Evolutionary conservation across 2,113 vertebrate genomes (phyloP), one percentile per base, ranked within the genome.

Genomic region (Alces alces): DNA sequence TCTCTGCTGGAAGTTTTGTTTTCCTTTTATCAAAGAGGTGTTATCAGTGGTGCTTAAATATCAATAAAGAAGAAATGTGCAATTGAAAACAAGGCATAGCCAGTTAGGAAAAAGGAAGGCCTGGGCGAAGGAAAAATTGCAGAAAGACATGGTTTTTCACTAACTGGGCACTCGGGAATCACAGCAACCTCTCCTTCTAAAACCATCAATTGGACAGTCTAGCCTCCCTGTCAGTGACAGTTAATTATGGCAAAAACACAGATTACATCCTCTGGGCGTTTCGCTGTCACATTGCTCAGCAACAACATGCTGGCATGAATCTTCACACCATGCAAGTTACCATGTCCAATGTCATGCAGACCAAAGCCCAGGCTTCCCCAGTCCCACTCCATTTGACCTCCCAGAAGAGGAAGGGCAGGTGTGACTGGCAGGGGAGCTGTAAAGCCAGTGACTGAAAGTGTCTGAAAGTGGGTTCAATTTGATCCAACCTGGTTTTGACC

Each of bases 1-100:
- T 64, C 92, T 55, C 33, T 0, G 7, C 45, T 11, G 45, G 70
- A 70, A 89, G 80, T 45, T 83, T 27, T 28, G 27, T 57, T 88
- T 47, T 36, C n/a, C 86, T 57, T 91, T 80, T 45, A 86, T 52
- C 93, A 17, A 43, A 57, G 57, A 89, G 60, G 25, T 27, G 70
- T 33, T 15, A 57, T 39, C 84, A 4, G 82, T 0, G 36, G 36
- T 6, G 91, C 76, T 70, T 23, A n/a, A 27, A 57, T n/a, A 27
- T 23, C 28, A 27, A 27, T n/a, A 27, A 50, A 58, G 39, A 50
- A 85, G 57, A 87, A 54, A 70, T 1, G 61, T 19, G 10, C 14
- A 0, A 11, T 3, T 2, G 85, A 19, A 60, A 70, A 13, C 0
- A 15, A 27, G 11, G 1, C 9, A 0, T 0, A 0, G 21, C 66